Base-by-base conservation (phyloP, 1,140 invertebrate genomes). In the Eumaeus atala region DNA sequence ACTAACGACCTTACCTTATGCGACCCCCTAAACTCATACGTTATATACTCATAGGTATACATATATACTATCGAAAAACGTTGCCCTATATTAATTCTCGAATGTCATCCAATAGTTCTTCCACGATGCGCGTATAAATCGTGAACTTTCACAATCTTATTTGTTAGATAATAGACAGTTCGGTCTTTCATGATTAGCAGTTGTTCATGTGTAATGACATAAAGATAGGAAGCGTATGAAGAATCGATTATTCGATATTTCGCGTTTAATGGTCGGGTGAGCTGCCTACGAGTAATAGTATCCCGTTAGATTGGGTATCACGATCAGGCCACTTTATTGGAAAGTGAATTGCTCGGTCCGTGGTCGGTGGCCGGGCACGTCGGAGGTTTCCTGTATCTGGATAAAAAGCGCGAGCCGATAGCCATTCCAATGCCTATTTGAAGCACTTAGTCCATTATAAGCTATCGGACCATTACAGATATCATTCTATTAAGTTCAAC, bases 251-350 rank as follows among this genome's bases (percentile, higher is more conserved):
- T 42, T 53, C 35, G 14, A 53, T 44, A 34, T 53, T 14, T 53
- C 40, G 58, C 50, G 59, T 71, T 66, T 72, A 74, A 72, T 75
- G 65, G 66, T 65, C 67, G 66, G 64, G 36, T 64, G 63, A 64
- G 64, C 56, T 66, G 71, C 66, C 61, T 76, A 65, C 65, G 72
- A 72, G 69, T 74, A 66, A 65, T 67, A 70, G 58, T 59, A 76
- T 85, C 82, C 82, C 82, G 82, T 85, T 85, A 83, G 73, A 55
- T 68, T 72, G 72, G 78, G 74, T 83, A 82, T 83, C 79, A 74
- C 77, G 74, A 80, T 75, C 70, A 70, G 69, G 78, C 78, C 79
- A 76, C 74, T 77, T 80, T 77, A 81, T 85, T 83, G 81, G 79
- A 83, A 83, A 85, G 79, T 77, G 73, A 84, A 74, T 69, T 72